These are phyloP conservation scores for Tiaroga cobitis DNA, from an alignment of 2,797 vertebrate species.

Conservation along the genomic window DNA sequence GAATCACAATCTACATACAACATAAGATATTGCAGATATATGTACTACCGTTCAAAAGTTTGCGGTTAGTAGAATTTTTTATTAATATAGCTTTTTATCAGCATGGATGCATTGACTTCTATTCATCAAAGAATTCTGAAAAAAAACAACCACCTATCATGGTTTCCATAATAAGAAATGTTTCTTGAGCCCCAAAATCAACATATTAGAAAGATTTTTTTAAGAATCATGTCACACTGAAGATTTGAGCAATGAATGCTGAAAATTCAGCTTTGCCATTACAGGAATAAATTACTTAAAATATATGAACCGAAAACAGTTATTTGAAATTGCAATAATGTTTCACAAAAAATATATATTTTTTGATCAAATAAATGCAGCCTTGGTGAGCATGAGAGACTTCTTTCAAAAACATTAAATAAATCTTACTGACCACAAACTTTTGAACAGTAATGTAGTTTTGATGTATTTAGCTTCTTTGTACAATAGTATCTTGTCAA, in stretches of 20 bases:
- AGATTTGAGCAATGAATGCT: not conserved
- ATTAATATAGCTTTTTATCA: not conserved
- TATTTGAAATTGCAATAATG: not conserved
- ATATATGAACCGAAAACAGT: not conserved
- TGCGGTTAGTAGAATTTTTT: not conserved
- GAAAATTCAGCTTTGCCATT: not conserved
- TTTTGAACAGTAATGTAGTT: not conserved
- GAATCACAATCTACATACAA: constrained; percentile 7
- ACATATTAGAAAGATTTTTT: not conserved
- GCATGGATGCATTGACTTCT: not conserved
- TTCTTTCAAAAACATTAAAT: not conserved
- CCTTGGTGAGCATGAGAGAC: not conserved
- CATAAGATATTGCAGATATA: too few relatives aligned
- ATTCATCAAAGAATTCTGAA: not conserved
- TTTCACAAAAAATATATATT: not conserved
- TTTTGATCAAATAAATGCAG: not conserved
- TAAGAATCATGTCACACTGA: not conserved
- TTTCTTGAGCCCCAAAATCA: not conserved
- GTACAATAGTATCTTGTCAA: not conserved
- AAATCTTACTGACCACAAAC: not conserved
- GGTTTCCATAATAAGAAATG: not conserved
- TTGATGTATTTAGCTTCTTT: not conserved
- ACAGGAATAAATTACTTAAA: not conserved
- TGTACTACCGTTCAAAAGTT: not conserved
- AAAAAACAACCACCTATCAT: not conserved